Evolutionary conservation across 2,888 invertebrate genomes (phyloP).

Genomic region (Plutella xylostella): DNA sequence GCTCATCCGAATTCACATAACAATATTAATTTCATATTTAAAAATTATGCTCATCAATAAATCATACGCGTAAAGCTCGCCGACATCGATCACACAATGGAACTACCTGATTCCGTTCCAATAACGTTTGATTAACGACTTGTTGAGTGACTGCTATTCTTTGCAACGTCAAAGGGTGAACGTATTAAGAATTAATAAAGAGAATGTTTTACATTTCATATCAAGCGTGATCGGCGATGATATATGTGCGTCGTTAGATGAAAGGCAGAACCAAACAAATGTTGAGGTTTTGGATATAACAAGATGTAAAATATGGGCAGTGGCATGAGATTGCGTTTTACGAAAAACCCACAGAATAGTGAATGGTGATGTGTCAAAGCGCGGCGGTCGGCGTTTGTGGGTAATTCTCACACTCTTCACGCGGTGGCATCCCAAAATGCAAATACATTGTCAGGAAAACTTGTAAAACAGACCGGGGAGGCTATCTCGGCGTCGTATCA

Average conservation of each 20-base stretch:
- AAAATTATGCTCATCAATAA: constrained; percentile 49
- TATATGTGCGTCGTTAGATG: not conserved
- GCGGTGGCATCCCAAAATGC: constrained; percentile 36
- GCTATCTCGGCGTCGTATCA: constrained; percentile 42
- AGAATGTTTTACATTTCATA: constrained; percentile 46
- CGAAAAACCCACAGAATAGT: not conserved
- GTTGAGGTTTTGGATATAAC: not conserved
- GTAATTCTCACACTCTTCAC: constrained; percentile 31
- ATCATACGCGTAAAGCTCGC: constrained; percentile 50
- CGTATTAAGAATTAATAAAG: constrained; percentile 63
- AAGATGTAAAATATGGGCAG: constrained; percentile 2
- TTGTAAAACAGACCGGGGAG: constrained; percentile 34
- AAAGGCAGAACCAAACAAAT: not conserved
- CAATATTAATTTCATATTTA: constrained; percentile 42
- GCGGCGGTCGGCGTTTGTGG: constrained; percentile 17
- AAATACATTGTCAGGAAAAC: constrained; percentile 40
- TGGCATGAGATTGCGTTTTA: constrained; percentile 18
- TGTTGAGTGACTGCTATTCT: constrained; percentile 67
- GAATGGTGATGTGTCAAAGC: not conserved
- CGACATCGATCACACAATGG: constrained; percentile 53
- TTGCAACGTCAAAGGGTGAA: constrained; percentile 56
- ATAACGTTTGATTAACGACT: constrained; percentile 66
- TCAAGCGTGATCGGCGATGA: constrained; percentile 24
- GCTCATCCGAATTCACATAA: constrained; percentile 31
- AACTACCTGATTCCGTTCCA: constrained; percentile 64